Evolutionary conservation across 2,797 vertebrate species (phyloP).

Genomic region (Melanotaenia maccullochi): DNA sequence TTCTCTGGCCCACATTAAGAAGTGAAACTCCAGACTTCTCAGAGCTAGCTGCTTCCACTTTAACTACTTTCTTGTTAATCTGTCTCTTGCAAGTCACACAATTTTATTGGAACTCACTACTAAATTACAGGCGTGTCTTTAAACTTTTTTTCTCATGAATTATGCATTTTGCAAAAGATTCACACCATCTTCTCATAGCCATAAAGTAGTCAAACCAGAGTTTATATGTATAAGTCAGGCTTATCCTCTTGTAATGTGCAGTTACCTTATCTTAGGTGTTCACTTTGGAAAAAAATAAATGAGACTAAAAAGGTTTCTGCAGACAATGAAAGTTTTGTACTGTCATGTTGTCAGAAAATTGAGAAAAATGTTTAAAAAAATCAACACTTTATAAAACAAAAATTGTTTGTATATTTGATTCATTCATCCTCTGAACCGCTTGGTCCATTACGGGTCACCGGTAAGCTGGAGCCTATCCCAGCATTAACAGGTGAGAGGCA

Average conservation of each 20-base stretch:
- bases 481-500: too few relatives aligned
- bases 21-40: background rate
- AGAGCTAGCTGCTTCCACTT: background rate
- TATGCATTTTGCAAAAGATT: constrained; percentile 16
- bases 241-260: background rate
- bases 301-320: background rate
- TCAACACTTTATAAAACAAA: too few relatives aligned
- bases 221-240: background rate
- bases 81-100: background rate
- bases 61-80: background rate
- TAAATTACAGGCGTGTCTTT: constrained; percentile 24
- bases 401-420: too few relatives aligned
- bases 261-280: background rate
- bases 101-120: constrained; percentile 6
- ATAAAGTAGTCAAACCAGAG: constrained; percentile 3
- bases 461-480: too few relatives aligned
- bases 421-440: too few relatives aligned
- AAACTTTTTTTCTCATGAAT: constrained; percentile 8
- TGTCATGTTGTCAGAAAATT: background rate
- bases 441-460: too few relatives aligned
- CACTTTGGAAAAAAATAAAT: background rate
- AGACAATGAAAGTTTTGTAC: background rate
- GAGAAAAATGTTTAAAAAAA: background rate
- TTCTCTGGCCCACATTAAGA: background rate
- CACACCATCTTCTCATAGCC: background rate